Percentiles rank a stretch among this genome's conserved stretches.
These are phyloP conservation scores for Drosophila bocqueti DNA, from an alignment of 1,140 invertebrate species.

Conservation along the genomic window DNA sequence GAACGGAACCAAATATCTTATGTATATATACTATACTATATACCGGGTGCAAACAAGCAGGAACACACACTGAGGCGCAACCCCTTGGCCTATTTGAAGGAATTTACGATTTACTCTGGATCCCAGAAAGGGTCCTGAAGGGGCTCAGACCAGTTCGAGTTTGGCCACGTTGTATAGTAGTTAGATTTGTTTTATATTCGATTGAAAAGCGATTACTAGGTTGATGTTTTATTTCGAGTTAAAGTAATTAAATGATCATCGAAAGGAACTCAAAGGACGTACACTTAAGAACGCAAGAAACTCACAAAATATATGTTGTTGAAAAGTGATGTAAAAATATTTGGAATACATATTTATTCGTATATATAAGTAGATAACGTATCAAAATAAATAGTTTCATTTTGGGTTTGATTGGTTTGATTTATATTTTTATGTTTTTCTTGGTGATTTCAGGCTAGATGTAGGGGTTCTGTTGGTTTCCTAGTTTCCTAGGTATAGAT, in stretches of 20 bases:
- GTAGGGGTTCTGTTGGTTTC: constrained; percentile 62
- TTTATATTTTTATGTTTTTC: constrained; percentile 37
- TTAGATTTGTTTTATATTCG: constrained; percentile 5
- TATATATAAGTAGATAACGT: constrained; percentile 62
- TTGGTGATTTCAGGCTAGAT: constrained; percentile 44
- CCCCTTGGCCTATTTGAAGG: constrained; percentile 19
- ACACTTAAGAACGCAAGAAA: constrained; percentile 71
- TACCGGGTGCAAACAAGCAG: constrained; percentile 25
- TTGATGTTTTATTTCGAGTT: constrained; percentile 62
- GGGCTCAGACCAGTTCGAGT: constrained; percentile 7
- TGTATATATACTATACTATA: constrained; percentile 11
- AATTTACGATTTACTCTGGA: constrained; percentile 12
- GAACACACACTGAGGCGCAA: constrained; percentile 23
- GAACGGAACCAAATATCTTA: constrained; percentile 26
- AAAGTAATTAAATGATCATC: constrained; percentile 62
- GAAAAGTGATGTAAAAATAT: constrained; percentile 74
- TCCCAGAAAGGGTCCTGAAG: constrained; percentile 12
- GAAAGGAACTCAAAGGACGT: constrained; percentile 77
- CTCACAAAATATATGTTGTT: constrained; percentile 65
- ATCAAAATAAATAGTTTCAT: constrained; percentile 63
- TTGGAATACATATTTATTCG: constrained; percentile 54
- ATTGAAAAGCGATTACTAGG: constrained; percentile 50
- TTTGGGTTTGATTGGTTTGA: constrained; percentile 41
- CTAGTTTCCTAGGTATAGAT: constrained; percentile 46
- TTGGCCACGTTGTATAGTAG: not conserved